Evolutionary conservation across 2,113 vertebrate genomes (phyloP), one percentile per base, ranked within the genome.

Genomic region (Atlantisia rogersi): DNA sequence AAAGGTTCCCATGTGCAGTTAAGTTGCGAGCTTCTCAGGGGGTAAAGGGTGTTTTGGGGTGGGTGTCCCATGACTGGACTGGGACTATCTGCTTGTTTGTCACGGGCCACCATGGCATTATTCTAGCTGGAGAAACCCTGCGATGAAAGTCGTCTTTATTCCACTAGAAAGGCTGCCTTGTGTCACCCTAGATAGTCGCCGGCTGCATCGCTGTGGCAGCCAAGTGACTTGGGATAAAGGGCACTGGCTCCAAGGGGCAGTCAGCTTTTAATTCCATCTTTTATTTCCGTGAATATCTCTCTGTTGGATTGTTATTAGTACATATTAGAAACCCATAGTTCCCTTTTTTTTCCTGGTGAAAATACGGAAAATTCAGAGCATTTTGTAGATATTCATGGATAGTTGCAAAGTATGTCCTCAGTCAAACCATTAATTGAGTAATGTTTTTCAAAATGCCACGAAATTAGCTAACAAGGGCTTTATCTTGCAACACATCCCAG

Each of bases 71-170:
- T 58, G 79, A 35, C 56, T 52, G 80, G 35, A 9, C 60, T 89
- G 5, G 10, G 65, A 32, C 46, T 22, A 63, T 90, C 68, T 90
- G 69, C 58, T 71, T 4, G 0, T 82, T 81, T 86, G 69, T 83
- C 76, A 82, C 6, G 11, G 79, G 76, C 76, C 79, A 71, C 76
- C 53, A 52, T 58, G 4, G 42, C 70, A 6, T 59, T 87, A 37
- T 92, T 95, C 74, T 48, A 52, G 77, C 88, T 86, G 80, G 90
- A 78, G 93, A 48, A 87, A 93, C 39, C 37, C 11, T 0, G 92
- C 39, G 90, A 88, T 97, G 76, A 90, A 96, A 93, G 82, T 88
- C 16, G 12, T 81, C 90, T 90, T 96, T 95, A 92, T 96, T 46
- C 76, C 15, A 1, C 24, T 44, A 94, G 92, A 92, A 97, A 81